Evolutionary conservation across 2,797 vertebrate genomes (phyloP), one percentile per base, ranked within the genome.

Genomic region (Darevskia mixta): DNA sequence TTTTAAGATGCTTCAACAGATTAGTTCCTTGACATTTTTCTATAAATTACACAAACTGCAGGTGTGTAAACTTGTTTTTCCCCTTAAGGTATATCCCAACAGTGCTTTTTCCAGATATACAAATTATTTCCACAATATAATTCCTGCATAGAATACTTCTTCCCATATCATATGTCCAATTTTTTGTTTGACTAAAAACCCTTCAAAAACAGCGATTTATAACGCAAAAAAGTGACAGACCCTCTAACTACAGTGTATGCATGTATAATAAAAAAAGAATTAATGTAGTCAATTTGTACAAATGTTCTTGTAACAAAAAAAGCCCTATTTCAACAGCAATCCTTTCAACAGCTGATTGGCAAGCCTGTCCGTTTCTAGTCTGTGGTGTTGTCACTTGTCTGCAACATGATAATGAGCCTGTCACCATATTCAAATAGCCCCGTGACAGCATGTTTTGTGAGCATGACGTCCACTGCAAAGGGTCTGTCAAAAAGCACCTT

Each of bases 371-470:
- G 95, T 97, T 97, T 96, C 95, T 95, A 96, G 95, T 96, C 95
- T 95, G 92, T 95, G 93, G 95, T 94, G 96, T 97, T 97, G 97
- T 97, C 97, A 97, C 95, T 97, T 96, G 96, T 96, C 97, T 96
- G 97, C 96, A 96, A 97, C 97, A 97, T 96, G 97, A 98, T 98
- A 98, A 98, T 97, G 97, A 98, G 97, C 96, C 97, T 98, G 98
- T 98, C 97, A 97, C 96, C 96, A 96, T 97, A 98, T 97, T 98
- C 97, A 98, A 97, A 98, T 97, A 97, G 96, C 95, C 97, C 91
- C 3, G 94, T 97, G 97, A 98, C 97, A 97, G 97, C 96, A 93
- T 95, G 96, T 97, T 97, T 97, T 97, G 96, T 97, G 97, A 97
- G 95, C 95, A 95, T 97, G 97, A 97, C 96, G 97, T 97, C 96